These are phyloP conservation scores for Stictonetta naevosa DNA, from an alignment of 2,113 vertebrate species.

Conservation along the genomic window DNA sequence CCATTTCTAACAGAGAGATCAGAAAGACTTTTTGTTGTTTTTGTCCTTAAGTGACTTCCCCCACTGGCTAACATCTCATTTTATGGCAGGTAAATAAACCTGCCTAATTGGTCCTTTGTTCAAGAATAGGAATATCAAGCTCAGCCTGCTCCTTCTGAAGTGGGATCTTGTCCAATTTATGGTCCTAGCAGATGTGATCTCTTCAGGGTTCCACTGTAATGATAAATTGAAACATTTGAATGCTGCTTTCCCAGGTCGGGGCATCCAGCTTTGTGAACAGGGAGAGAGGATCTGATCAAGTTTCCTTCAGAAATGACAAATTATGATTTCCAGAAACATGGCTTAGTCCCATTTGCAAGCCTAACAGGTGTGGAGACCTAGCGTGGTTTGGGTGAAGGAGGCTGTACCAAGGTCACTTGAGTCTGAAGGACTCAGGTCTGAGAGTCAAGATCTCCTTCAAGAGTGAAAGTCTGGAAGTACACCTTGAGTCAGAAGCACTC, in stretches of 20 bases:
- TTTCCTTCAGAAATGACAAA: constrained; percentile 57
- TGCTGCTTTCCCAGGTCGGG: constrained; percentile 21
- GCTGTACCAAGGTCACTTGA: constrained; percentile 44
- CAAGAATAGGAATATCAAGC: constrained; percentile 49
- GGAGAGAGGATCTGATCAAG: constrained; percentile 21
- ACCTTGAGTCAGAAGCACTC: constrained; percentile 40
- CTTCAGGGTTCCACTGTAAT: constrained; percentile 74
- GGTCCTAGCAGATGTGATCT: constrained; percentile 72
- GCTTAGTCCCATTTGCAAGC: background rate
- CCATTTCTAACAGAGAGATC: constrained; percentile 25
- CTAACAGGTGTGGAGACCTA: background rate
- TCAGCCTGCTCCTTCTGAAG: constrained; percentile 50
- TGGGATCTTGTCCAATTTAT: constrained; percentile 67
- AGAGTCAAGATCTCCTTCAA: background rate
- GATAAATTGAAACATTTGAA: constrained; percentile 74
- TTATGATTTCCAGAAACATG: constrained; percentile 35
- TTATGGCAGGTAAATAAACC: constrained; percentile 64
- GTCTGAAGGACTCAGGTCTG: background rate
- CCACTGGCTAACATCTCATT: constrained; percentile 63
- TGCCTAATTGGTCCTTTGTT: constrained; percentile 70
- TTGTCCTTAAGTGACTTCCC: constrained; percentile 65
- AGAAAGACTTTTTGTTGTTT: constrained; percentile 40
- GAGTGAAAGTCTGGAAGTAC: background rate
- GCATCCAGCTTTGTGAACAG: background rate
- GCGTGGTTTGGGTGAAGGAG: background rate